phyloP scores from a whole-genome alignment of 2,888 invertebrate species.

The Tuberolachnus salignus region DNA sequence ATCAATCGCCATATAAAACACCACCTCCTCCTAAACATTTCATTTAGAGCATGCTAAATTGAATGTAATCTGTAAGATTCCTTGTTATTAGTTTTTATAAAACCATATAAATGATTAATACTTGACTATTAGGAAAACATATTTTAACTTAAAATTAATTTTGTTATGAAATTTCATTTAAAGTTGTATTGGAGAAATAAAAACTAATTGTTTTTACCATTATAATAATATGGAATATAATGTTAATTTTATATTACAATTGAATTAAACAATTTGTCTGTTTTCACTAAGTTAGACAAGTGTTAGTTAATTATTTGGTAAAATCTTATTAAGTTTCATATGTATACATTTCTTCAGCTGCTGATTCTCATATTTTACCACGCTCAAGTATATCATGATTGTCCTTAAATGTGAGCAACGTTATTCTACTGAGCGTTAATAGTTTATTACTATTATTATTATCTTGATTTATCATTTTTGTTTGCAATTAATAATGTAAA shows the following conservation, averaged over 20 bases:
- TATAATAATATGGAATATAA: background rate
- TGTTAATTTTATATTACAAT: conserved; percentile 1
- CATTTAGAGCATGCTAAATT: conserved; percentile 34
- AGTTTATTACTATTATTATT: conserved; percentile 10
- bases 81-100: conserved; percentile 17
- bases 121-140: background rate
- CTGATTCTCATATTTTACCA: conserved; percentile 23
- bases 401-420: conserved; percentile 9
- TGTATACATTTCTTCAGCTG: conserved; percentile 35
- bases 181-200: conserved; percentile 2
- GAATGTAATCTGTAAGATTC: conserved; percentile 23
- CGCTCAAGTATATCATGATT: conserved; percentile 32
- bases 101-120: conserved; percentile 17
- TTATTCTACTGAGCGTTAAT: conserved; percentile 4
- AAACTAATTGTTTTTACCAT: conserved; percentile 2
- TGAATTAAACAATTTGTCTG: background rate
- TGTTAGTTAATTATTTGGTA: conserved; percentile 33
- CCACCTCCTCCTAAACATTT: conserved; percentile 55
- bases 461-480: conserved; percentile 6
- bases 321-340: conserved; percentile 40
- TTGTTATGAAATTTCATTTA: background rate
- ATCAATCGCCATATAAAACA: conserved; percentile 54
- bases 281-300: background rate
- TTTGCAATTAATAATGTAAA: conserved; percentile 6
- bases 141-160: conserved; percentile 6